A percentile compares a stretch with the other conserved stretches of the same genome.
Conservation (phyloP, 2,113 vertebrate species). For the Pogona vitticeps region DNA sequence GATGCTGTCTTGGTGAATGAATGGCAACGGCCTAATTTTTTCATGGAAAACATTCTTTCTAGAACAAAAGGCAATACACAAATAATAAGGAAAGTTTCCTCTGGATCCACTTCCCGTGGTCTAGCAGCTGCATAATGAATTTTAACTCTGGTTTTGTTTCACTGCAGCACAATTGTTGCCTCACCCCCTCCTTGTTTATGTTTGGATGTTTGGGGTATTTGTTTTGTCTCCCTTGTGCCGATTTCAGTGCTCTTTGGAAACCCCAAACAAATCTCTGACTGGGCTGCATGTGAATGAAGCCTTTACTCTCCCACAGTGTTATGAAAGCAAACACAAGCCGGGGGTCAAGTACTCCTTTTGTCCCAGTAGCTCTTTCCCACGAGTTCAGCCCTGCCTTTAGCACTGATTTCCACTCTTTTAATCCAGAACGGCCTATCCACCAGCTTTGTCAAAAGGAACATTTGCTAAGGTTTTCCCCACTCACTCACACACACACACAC, state of each 20-base stretch:
- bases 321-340: constrained; percentile 94
- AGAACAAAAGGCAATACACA: constrained; percentile 55
- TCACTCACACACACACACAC: no score
- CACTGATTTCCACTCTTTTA: constrained; percentile 88
- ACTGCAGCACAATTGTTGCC: constrained; percentile 63
- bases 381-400: constrained; percentile 90
- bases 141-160: constrained; percentile 64
- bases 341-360: constrained; percentile 94
- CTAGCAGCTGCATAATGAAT: constrained; percentile 56
- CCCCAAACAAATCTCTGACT: constrained; percentile 86
- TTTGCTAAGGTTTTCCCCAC: constrained; percentile 64
- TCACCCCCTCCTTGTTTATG: constrained; percentile 74
- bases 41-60: constrained; percentile 44
- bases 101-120: constrained; percentile 57
- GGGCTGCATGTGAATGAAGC: constrained; percentile 83
- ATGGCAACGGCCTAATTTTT: constrained; percentile 30
- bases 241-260: constrained; percentile 82
- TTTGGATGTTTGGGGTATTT: constrained; percentile 78
- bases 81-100: constrained; percentile 57
- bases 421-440: constrained; percentile 76
- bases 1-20: constrained; percentile 43
- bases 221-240: constrained; percentile 74
- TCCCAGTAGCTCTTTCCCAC: constrained; percentile 90
- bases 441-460: constrained; percentile 75
- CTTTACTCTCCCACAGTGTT: constrained; percentile 87